phyloP scores from a whole-genome alignment of 37 sponge, comb jelly and placozoan genomes.

The Beroe forskalii region DNA sequence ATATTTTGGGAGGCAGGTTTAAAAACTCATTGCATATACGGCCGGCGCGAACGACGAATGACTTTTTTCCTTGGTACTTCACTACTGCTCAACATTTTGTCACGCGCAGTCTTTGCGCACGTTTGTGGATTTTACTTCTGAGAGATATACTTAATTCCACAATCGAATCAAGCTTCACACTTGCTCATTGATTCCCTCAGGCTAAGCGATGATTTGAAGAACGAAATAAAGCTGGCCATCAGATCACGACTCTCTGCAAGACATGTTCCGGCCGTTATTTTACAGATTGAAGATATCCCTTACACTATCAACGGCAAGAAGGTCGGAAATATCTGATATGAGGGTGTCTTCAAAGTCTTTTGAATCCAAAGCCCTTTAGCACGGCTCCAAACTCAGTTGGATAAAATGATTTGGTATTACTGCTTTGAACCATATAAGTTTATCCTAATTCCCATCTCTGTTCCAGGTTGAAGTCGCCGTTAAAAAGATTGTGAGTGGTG shows the following conservation, averaged over 20 bases:
- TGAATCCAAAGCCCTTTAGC: no score
- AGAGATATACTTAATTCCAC: no score
- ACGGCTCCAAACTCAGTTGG: no score
- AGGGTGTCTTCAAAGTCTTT: no score
- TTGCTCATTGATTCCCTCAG: conserved; percentile 67
- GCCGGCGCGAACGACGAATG: neutral
- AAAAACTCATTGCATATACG: no score
- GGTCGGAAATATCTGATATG: neutral
- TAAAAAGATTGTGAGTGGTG: conserved; percentile 88
- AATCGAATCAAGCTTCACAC: no score
- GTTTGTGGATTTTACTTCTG: no score
- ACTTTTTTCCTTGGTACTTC: neutral
- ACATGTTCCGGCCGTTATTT: conserved; percentile 86
- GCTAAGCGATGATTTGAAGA: conserved; percentile 73
- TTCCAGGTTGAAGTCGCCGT: conserved; percentile 95
- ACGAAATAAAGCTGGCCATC: conserved; percentile 72
- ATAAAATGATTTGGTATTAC: no score
- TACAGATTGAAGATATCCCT: conserved; percentile 87
- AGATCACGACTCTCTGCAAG: conserved; percentile 85
- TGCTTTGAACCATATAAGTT: no score
- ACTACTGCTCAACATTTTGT: neutral
- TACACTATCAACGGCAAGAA: conserved; percentile 96
- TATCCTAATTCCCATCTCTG: no score
- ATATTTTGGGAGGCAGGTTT: no score
- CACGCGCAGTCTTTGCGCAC: no score